phyloP scores from a whole-genome alignment of 2,888 invertebrate species.

The Aelia acuminata region DNA sequence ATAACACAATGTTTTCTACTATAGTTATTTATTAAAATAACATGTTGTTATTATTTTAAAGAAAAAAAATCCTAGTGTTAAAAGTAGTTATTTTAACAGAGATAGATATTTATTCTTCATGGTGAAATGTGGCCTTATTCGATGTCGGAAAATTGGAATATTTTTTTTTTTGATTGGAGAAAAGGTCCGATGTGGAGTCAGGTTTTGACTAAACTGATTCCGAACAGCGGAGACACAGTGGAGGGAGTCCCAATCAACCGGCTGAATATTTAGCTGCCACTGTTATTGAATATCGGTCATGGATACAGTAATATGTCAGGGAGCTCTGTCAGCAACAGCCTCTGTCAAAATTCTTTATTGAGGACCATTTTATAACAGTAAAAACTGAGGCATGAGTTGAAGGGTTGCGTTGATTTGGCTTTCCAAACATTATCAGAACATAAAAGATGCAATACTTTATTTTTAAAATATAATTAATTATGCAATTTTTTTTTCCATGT shows the following conservation, averaged over 20 bases:
- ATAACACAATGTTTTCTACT: no score
- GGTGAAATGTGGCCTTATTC: background rate
- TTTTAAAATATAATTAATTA: no score
- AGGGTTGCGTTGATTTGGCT: background rate
- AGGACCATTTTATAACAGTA: background rate
- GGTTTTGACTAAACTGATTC: constrained; percentile 11
- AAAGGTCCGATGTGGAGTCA: background rate
- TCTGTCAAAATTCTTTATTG: background rate
- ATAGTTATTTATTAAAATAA: no score
- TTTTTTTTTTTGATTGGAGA: background rate
- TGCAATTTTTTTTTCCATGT: no score
- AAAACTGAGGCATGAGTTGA: background rate
- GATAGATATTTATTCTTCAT: background rate
- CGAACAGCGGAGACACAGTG: background rate
- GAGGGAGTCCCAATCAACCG: background rate
- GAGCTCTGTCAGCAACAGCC: background rate
- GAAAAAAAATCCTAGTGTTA: no score
- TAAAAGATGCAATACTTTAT: no score
- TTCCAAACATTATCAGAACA: background rate
- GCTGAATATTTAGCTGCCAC: constrained; percentile 11
- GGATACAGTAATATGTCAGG: background rate
- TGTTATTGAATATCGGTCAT: constrained; percentile 1
- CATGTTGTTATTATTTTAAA: no score
- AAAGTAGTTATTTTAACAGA: constrained; percentile 7
- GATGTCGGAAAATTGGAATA: background rate